These are phyloP conservation scores for Gila robusta DNA, from an alignment of 2,797 vertebrate genomes.

Conservation along the genomic window DNA sequence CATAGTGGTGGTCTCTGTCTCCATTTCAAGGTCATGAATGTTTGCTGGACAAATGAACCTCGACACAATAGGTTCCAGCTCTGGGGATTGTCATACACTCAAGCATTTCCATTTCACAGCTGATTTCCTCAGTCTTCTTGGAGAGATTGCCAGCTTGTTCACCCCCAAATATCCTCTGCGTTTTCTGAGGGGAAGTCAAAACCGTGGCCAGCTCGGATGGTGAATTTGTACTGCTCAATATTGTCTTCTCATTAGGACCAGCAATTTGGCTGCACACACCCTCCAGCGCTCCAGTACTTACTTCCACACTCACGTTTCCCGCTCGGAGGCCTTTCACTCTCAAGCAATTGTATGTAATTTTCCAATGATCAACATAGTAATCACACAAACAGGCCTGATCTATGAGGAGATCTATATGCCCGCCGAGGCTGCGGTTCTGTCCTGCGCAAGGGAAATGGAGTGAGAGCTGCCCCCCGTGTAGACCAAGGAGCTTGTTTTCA, in stretches of 20 bases:
- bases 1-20: constrained; percentile 38
- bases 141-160: constrained; percentile 53
- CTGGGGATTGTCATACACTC: constrained; percentile 51
- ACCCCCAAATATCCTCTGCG: constrained; percentile 33
- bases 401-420: constrained; percentile 45
- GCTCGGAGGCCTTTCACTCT: constrained; percentile 8
- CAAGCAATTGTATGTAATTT: constrained; percentile 44
- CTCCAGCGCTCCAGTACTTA: neutral
- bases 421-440: neutral
- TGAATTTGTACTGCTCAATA: constrained; percentile 15
- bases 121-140: constrained; percentile 56
- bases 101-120: constrained; percentile 64
- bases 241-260: constrained; percentile 16
- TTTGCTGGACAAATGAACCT: constrained; percentile 58
- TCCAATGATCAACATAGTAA: constrained; percentile 49
- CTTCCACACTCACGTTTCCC: constrained; percentile 20
- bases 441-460: neutral
- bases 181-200: constrained; percentile 38
- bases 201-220: neutral
- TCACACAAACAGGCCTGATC: constrained; percentile 44
- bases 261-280: constrained; percentile 1
- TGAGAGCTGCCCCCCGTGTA: constrained; percentile 39
- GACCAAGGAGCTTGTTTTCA: constrained; percentile 58
- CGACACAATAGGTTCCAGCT: constrained; percentile 52
- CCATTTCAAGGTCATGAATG: constrained; percentile 54